Base-by-base conservation (phyloP, 64 coral and sea anemone genomes). In the Montipora sp. region DNA sequence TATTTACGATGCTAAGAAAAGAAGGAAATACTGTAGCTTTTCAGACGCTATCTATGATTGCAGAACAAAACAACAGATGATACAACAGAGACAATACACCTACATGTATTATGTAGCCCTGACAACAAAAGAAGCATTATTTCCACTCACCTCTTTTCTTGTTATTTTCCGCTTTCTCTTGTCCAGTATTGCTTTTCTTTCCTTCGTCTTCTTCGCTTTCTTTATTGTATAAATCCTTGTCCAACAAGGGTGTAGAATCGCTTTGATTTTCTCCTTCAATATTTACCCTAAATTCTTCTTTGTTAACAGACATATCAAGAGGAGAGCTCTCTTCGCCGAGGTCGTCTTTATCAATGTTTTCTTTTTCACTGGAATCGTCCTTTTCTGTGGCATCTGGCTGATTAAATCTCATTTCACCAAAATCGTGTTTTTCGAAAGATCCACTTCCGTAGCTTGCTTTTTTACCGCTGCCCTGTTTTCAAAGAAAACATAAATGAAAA, bases 371-470 rank as follows among this genome's bases (percentile, higher is more conserved):
- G 5, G 91, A 89, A 70, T 96, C 92, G 5, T 89, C 90, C 51
- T 99, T 96, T 76, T 99, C 98, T 36, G 76, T 95, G 14, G 43
- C 76, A 67, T 93, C 81, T 63, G n/a, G 81, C 22, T 19, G 18
- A 19, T 19, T 71, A 50, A 51, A 71, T 85, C 46, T 4, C 27
- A 83, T 15, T 7, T 83, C 65, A 13, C 65, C 65, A 45, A 93
- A 50, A 10, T 96, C 87, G 13, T 69, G 49, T 27, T 93, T 76
- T 15, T 90, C 68, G 22, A 73, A 12, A 44, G 80, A 49, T 10
- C 84, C 82, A 43, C 92, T 98, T 47, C 95, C 95, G 51, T 98
- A 98, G 48, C 77, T 98, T 22, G 70, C 13, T 51, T 89, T 98
- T 12, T 73, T 91, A 70, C 47, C 83, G 85, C 57, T 57, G 2